Conservation (phyloP, 2,888 invertebrate species). For the Dexiosoma caninum region DNA sequence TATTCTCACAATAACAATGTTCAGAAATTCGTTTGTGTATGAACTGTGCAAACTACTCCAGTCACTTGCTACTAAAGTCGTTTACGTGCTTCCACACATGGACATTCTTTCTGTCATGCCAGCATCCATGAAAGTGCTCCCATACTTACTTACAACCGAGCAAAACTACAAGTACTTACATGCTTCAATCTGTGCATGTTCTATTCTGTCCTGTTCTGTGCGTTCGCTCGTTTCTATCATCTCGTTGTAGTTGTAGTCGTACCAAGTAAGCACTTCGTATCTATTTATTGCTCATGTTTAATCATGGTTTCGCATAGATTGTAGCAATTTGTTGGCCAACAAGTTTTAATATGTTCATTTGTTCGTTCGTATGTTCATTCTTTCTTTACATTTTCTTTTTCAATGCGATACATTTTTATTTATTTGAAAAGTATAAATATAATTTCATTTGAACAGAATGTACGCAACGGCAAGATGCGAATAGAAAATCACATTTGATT, state of each 20-base stretch:
- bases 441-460: conserved; percentile 6
- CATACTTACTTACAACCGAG: conserved; percentile 7
- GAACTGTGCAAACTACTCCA: not conserved
- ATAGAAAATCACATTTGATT: no score
- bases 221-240: not conserved
- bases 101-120: conserved; percentile 21
- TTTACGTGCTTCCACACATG: not conserved
- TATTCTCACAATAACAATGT: conserved; percentile 61
- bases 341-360: conserved; percentile 65
- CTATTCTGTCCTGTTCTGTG: not conserved
- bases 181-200: conserved; percentile 9
- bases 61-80: not conserved
- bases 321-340: conserved; percentile 75
- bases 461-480: not conserved
- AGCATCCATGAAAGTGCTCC: conserved; percentile 31
- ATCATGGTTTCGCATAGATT: conserved; percentile 46
- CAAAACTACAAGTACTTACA: not conserved
- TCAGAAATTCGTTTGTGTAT: not conserved
- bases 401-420: conserved; percentile 10
- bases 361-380: not conserved
- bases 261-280: not conserved
- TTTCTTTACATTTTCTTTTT: not conserved
- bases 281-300: conserved; percentile 59
- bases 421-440: conserved; percentile 28
- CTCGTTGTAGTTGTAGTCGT: not conserved